Conservation (phyloP, 2,888 invertebrate species). For the Ichneumon xanthorius region DNA sequence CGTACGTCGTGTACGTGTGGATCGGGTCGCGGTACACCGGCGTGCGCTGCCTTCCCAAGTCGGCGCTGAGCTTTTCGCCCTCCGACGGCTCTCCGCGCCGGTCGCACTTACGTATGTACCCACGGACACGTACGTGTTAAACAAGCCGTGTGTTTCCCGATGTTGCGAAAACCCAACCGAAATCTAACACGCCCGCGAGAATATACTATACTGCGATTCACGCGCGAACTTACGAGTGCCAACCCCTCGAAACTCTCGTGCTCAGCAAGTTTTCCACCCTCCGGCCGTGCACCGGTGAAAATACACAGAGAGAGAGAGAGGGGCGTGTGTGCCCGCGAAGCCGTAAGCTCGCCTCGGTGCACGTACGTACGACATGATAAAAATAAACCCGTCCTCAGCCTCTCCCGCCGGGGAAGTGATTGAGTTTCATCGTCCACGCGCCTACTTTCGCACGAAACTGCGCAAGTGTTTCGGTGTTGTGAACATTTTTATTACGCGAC, state of each 20-base stretch:
- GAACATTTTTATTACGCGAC: background rate
- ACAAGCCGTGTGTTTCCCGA: constrained; percentile 19
- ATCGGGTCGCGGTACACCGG: background rate
- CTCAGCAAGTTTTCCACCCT: constrained; percentile 28
- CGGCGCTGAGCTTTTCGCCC: background rate
- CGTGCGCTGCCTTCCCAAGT: background rate
- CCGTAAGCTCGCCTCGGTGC: background rate
- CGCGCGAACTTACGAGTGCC: background rate
- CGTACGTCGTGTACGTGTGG: constrained; percentile 21
- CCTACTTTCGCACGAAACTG: background rate
- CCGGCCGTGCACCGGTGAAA: background rate
- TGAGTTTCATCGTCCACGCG: background rate
- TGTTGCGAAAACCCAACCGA: background rate
- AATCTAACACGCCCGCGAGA: background rate
- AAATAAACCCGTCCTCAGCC: background rate
- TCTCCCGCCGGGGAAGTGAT: background rate
- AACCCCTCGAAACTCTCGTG: constrained; percentile 11
- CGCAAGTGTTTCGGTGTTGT: background rate
- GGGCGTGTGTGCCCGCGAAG: background rate
- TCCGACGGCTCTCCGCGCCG: no score
- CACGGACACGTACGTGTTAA: background rate
- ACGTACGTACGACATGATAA: constrained; percentile 3
- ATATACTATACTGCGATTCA: background rate
- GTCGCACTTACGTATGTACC: background rate
- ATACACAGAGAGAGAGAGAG: background rate